Base-by-base conservation (phyloP, 2,888 invertebrate species). In the Cosmorhoe ocellata region DNA sequence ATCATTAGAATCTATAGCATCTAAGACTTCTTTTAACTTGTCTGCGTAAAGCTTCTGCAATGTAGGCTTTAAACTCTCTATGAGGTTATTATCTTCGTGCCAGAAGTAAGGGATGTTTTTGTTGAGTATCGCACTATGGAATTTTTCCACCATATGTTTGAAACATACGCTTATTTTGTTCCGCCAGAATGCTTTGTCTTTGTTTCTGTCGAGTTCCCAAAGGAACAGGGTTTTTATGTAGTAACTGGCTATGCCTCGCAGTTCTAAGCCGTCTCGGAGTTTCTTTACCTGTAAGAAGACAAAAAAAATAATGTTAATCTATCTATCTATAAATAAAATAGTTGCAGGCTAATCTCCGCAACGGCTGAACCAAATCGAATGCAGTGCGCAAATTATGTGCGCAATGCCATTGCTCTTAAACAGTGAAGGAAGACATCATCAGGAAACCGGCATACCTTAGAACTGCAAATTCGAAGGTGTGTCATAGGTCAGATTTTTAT, bases 141-240 rank as follows among this genome's bases (percentile, higher is more conserved):
- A 51, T 27, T 79, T 80, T 27, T 79, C 66, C 0, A 88, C 74
- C 88, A 88, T 88, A 1, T 66, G 65, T 0, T 61, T 65, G 59
- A 83, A 85, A 0, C 79, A 69, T 1, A 73, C 48, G 47, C 81
- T 81, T 2, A 80, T 31, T 48, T 75, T 83, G 34, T 68, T 77
- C 55, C 78, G 69, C 88, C 87, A 88, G 59, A 73, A 86, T 9
- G 67, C 71, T 36, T 79, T 78, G 47, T 79, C 70, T 6, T 75
- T 67, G n/a, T 63, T 67, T 1, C 70, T 67, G 3, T 76, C 63
- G 1, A 82, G 69, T 68, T 86, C 83, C 79, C 90, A 88, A 6
- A 92, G 72, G 56, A 90, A 90, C 1, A 92, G 61, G 0, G 91
- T 92, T 66, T 93, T 92, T 32, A 93, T 91, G 61, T 90, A 92